Evolutionary conservation across 2,888 invertebrate genomes (phyloP), one percentile per base, ranked within the genome.

Genomic region (Malachius bipustulatus): DNA sequence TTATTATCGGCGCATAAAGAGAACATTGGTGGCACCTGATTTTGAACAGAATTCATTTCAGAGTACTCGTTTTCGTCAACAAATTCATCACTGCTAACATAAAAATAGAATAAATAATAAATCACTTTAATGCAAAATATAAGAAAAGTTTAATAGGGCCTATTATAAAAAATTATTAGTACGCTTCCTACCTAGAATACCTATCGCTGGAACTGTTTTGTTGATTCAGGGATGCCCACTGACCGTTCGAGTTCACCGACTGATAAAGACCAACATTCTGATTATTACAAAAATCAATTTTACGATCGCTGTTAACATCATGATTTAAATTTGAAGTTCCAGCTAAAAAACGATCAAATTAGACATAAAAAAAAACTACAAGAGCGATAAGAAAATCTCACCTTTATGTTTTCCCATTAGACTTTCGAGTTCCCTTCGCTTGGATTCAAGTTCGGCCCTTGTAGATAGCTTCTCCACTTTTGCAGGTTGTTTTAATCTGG

Each of bases 401-500:
- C 62, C 61, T 54, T 61, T 62, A 64, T 73, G 75, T 55, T 77
- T 79, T 42, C 74, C 71, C 57, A 77, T 70, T 29, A 77, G 61
- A 35, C 73, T 71, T 47, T 78, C 78, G 2, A 78, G 59, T 45
- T 77, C 76, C 8, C 71, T 62, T 50, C 73, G 73, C 52, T 77
- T 79, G 30, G 73, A 72, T 8, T 73, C 73, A 14, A 75, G 61
- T 44, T 75, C 60, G 9, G 73, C 65, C 38, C 75, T 60, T 49
- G 71, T 72, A 3, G 70, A 51, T 2, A 71, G 64, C 57, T 73
- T 70, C 31, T 61, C 64, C 10, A 70, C 67, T 0, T 67, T 69
- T 31, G 47, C 50, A 40, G 44, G 50, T 37, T 15, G 36, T 46
- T 44, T 40, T 37, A 43, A 30, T 33, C 36, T 42, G n/a, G 47